Base-by-base conservation (phyloP, 2,888 invertebrate species). In the Agrochola lota region DNA sequence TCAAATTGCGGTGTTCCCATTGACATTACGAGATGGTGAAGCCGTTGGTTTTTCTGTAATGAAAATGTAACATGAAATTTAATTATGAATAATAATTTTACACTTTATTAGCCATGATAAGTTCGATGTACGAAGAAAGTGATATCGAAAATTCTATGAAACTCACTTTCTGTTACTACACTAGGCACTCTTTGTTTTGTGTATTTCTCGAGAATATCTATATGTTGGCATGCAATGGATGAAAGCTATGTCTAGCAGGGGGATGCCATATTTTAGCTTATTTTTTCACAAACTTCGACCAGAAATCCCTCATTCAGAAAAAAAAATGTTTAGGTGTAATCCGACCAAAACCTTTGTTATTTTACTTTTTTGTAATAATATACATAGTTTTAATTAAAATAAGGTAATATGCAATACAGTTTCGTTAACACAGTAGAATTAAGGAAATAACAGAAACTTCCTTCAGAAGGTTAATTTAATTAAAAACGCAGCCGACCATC, bases 11-110 rank as follows among this genome's bases (percentile, higher is more conserved):
- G 88, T 85, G 85, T 87, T 77, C 70, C 78, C 88, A 85, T 87
- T 81, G 87, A 84, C 83, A 85, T 88, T 85, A 87, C 83, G 83
- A 84, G 85, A 86, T 78, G 81, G 80, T 83, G 81, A 71, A 75
- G 79, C 83, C 86, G 82, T 91, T 90, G 66, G 80, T 83, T 92
- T 93, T 93, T 90, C 92, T 91, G 89, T 88, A 88, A 91, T 91
- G 92, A 91, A 91, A 92, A 92, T 91, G 90, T 88, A 77, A 76
- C 77, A 78, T 87, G 85, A 85, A 82, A 88, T 90, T 88, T 88
- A 89, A 84, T 80, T 86, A 74, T 52, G 74, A 78, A 74, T 87
- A 74, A 88, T 87, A 83, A 79, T 86, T 89, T 86, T 70, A 82
- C 57, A 76, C 79, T 87, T 85, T 83, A 85, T 74, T 73, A 73